Percentiles rank a stretch among this genome's conserved stretches.
Evolutionary conservation across 2,113 vertebrate species (phyloP).

Genomic region (Coptodon rendalli): DNA sequence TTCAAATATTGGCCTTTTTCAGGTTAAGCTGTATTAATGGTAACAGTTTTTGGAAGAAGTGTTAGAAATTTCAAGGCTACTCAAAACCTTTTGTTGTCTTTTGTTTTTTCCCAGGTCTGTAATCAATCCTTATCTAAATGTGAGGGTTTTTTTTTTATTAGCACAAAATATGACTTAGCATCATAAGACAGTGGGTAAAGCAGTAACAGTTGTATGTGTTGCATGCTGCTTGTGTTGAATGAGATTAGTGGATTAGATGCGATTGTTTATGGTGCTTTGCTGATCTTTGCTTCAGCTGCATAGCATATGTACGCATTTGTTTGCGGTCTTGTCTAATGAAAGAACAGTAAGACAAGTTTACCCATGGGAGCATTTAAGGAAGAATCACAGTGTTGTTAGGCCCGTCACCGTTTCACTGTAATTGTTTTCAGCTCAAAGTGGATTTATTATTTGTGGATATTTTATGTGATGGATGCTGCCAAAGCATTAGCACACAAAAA

Average conservation of each 20-base stretch:
- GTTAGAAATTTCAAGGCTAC: neutral
- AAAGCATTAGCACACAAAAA: neutral
- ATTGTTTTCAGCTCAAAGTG: neutral
- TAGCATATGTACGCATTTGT: neutral
- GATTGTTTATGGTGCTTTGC: neutral
- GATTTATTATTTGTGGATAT: neutral
- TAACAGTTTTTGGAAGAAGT: neutral
- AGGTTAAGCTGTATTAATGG: neutral
- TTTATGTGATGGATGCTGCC: neutral
- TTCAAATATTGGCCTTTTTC: neutral
- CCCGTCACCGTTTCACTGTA: neutral
- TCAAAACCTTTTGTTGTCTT: neutral
- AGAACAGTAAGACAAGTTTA: neutral
- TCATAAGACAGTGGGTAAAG: neutral
- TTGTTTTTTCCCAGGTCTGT: neutral
- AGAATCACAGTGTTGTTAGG: neutral
- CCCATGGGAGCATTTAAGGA: neutral
- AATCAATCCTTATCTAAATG: neutral
- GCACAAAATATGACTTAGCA: neutral
- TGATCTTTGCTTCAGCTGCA: neutral
- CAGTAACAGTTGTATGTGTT: neutral
- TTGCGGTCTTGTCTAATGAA: neutral
- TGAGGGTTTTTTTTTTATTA: accelerated
- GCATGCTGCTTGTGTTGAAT: neutral
- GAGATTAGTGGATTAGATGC: neutral